A percentile compares a stretch with the other conserved stretches of the same genome.
Evolutionary conservation across 2,888 invertebrate species (phyloP).

Genomic region (Sphinx pinastri): DNA sequence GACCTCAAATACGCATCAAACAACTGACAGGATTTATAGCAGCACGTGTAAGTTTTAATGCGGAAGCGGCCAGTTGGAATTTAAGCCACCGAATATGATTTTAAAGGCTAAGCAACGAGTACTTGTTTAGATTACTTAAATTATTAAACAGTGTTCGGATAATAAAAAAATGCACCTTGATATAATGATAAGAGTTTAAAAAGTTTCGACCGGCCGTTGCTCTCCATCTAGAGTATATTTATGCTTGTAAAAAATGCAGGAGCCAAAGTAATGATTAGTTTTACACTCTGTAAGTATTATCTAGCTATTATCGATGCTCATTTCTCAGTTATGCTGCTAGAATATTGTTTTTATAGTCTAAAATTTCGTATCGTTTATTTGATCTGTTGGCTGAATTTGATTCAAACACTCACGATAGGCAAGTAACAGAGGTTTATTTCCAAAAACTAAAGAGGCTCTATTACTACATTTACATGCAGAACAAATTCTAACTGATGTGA

Average conservation of each 20-base stretch:
- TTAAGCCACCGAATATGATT: neutral
- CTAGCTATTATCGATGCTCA: no score
- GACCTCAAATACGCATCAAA: neutral
- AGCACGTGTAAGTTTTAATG: neutral
- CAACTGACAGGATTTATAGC: neutral
- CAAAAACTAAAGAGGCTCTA: no score
- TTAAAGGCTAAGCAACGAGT: slow-evolving; percentile 4
- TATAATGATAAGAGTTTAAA: neutral
- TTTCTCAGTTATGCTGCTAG: no score
- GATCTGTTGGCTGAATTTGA: no score
- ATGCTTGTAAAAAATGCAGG: neutral
- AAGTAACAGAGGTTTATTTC: no score
- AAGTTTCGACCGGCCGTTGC: neutral
- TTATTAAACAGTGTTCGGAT: slow-evolving; percentile 1
- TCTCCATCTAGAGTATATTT: neutral
- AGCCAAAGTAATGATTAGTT: neutral
- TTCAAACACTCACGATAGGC: no score
- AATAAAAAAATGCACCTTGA: slow-evolving; percentile 14
- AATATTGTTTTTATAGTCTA: no score
- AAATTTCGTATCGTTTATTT: no score
- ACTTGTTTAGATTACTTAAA: slow-evolving; percentile 3
- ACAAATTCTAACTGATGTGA: no score
- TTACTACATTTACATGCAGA: no score
- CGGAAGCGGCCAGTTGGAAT: slow-evolving; percentile 7
- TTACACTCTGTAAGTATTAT: no score